Base-by-base conservation (phyloP, 1,140 invertebrate genomes). In the Hesperophylax magnus region DNA sequence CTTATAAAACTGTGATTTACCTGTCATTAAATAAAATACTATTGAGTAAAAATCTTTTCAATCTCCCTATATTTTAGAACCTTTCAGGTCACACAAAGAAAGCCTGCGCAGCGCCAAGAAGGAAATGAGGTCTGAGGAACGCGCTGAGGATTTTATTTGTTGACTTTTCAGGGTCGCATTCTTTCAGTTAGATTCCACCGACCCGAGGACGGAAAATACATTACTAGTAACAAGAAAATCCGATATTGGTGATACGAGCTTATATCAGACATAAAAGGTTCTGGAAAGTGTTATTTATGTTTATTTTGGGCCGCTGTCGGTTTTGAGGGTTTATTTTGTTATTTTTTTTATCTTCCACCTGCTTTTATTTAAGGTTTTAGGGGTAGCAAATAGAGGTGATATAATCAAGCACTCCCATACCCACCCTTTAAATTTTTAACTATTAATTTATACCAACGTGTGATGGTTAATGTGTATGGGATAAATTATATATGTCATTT, bases 191-290 rank as follows among this genome's bases (percentile, higher is more conserved):
- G 20, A 6, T 20, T 47, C 39, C 39, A 9, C 39, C 39, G 39
- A 47, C 39, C 75, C 60, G n/a, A 65, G 60, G 60, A 61, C 11
- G 47, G 18, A 77, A 65, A 77, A 77, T 47, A 77, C 75, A 77
- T 77, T 77, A 63, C 17, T 18, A 34, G 14, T 77, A 77, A 77
- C 75, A 61, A 77, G 75, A 24, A 77, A 77, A 77, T 77, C 75
- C 75, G 75, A 77, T 77, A 77, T 77, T 63, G 60, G 60, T 77
- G 58, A 77, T 63, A 65, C 65, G 58, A 22, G 74, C 54, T 65
- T 77, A 77, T 65, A 65, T 77, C 60, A 17, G 60, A 11, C 31
- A 14, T 63, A 27, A 77, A 65, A 65, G 47, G 17, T 53, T 53
- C 22, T 54, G 39, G n/a, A 72, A 72, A 54, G 27, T 54, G 47